Base-by-base conservation (phyloP, 2,888 invertebrate genomes). In the Drosophila eohydei region DNA sequence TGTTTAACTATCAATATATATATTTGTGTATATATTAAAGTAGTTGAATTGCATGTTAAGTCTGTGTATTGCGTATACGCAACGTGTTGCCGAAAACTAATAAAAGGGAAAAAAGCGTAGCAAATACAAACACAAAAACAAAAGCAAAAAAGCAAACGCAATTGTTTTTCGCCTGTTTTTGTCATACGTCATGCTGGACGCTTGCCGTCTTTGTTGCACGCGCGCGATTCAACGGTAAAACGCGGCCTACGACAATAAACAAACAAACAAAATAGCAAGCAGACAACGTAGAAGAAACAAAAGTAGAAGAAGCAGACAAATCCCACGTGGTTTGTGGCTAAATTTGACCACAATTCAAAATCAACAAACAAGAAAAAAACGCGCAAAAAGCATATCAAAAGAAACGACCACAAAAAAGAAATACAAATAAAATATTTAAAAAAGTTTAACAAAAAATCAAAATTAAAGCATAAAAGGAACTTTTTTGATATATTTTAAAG, bases 201-300 rank as follows among this genome's bases (percentile, higher is more conserved):
- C 60, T 51, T 56, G 44, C 59, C 60, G 41, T 67, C 66, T 55
- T 44, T 3, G 54, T 64, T 55, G 41, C 64, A 59, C 72, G 56
- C 67, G 63, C 70, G 65, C 48, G 69, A 55, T 43, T 58, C 54
- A 73, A 64, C 74, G 73, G 69, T 59, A 62, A 69, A 66, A 34
- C 78, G 63, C 70, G 80, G 71, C 80, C 83, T 78, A 82, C 81
- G 83, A 78, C 81, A 72, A 80, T 62, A 71, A 68, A 60, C 52
- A 68, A 65, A 43, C 51, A 63, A 63, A 48, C 32, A 41, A 55
- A 57, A 55, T 7, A 64, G 51, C 43, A 66, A 73, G 34, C 44
- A 52, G 21, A 26, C 44, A 14, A 51, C 48, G 32, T 30, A 61
- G 65, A n/a, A 30, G 6, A 2, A 9, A 30, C 48, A 48, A 38